Percentiles rank a stretch among this genome's conserved stretches.
Evolutionary conservation across 2,888 invertebrate species (phyloP).

Genomic region (Papilio gigon): DNA sequence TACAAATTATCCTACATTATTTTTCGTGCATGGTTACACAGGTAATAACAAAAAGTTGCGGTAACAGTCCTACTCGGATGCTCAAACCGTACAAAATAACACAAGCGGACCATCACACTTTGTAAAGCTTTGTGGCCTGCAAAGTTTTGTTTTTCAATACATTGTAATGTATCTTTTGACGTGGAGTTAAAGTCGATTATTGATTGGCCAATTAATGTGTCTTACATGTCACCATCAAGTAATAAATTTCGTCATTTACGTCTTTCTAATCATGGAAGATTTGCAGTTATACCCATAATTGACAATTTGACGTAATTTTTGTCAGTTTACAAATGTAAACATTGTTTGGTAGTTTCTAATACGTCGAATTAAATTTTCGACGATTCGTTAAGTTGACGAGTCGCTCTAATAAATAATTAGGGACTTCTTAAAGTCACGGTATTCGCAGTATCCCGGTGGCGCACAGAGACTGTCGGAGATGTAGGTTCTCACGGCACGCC

Average conservation of each 20-base stretch:
- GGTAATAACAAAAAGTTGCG: slow-evolving; percentile 67
- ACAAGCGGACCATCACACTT: slow-evolving; percentile 67
- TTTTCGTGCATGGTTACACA: slow-evolving; percentile 53
- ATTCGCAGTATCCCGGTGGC: neutral
- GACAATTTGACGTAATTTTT: neutral
- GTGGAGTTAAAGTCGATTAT: slow-evolving; percentile 44
- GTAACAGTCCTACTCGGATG: slow-evolving; percentile 74
- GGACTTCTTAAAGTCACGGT: slow-evolving; percentile 3
- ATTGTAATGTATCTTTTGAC: slow-evolving; percentile 30
- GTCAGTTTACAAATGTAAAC: too few relatives aligned
- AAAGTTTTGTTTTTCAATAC: slow-evolving; percentile 14
- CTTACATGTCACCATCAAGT: slow-evolving; percentile 17
- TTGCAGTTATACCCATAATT: too few relatives aligned
- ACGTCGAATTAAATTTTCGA: too few relatives aligned
- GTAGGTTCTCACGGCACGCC: slow-evolving; percentile 74
- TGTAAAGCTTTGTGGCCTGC: slow-evolving; percentile 61
- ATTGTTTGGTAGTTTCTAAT: too few relatives aligned
- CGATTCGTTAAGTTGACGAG: neutral
- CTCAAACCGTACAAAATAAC: slow-evolving; percentile 78
- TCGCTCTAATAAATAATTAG: neutral
- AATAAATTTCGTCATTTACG: neutral
- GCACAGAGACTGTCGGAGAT: slow-evolving; percentile 52
- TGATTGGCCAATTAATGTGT: slow-evolving; percentile 28
- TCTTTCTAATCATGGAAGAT: neutral
- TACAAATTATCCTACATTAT: neutral